Evolutionary conservation across 2,113 vertebrate genomes (phyloP).

Genomic region (Tachysurus fulvidraco): DNA sequence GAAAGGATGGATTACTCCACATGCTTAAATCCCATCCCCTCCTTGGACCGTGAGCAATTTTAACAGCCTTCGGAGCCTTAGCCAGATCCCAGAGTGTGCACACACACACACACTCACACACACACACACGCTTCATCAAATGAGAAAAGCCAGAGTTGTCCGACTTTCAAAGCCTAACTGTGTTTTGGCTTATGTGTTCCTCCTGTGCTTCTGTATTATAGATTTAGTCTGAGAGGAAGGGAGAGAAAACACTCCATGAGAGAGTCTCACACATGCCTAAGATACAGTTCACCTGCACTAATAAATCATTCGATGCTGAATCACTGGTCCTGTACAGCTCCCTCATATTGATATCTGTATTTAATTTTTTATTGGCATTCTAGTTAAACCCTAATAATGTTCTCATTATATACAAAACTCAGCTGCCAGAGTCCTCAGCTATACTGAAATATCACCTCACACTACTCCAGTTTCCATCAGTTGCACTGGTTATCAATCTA

Average conservation of each 20-base stretch:
- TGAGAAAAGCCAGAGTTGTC: slow-evolving; percentile 37
- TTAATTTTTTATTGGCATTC: not conserved
- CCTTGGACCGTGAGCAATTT: slow-evolving; percentile 27
- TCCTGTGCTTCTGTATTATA: slow-evolving; percentile 23
- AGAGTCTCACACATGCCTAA: not conserved
- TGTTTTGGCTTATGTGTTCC: slow-evolving; percentile 27
- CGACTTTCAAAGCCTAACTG: slow-evolving; percentile 9
- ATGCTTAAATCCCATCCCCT: not conserved
- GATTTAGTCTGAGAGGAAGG: slow-evolving; percentile 11
- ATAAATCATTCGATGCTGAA: not conserved
- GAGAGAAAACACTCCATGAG: not conserved
- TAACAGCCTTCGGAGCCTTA: slow-evolving; percentile 8
- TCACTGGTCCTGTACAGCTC: not conserved
- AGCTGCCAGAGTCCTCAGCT: not conserved
- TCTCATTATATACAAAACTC: not conserved
- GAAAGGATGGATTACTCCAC: slow-evolving; percentile 7
- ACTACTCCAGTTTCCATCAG: not conserved
- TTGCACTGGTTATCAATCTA: not conserved
- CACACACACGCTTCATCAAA: not conserved
- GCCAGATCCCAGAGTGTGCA: not conserved
- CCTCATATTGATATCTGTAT: not conserved
- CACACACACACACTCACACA: slow-evolving; percentile 1
- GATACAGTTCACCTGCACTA: slow-evolving; percentile 7
- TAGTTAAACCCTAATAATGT: not conserved
- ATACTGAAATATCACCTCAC: not conserved